Percentiles rank a stretch among this genome's conserved stretches.
These are phyloP conservation scores for Dicycla oo DNA, from an alignment of 2,888 invertebrate species.

Conservation along the genomic window DNA sequence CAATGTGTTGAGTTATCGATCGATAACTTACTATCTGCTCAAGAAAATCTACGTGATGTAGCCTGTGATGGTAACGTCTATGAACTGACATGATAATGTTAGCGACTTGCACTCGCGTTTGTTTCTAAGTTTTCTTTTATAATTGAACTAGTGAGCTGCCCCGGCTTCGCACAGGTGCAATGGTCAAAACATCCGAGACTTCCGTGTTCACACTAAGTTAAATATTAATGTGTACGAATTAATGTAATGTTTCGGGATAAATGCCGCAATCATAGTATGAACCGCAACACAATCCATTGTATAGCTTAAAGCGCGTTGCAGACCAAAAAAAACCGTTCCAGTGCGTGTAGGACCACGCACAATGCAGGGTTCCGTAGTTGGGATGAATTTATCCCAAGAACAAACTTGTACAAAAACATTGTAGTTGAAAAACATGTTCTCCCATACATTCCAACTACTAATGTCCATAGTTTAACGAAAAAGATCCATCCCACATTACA, in stretches of 20 bases:
- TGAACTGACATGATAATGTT: background rate
- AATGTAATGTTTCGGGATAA: background rate
- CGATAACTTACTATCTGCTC: slow-evolving; percentile 39
- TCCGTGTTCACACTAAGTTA: background rate
- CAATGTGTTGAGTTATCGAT: slow-evolving; percentile 45
- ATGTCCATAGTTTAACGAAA: too few relatives aligned
- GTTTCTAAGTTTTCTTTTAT: background rate
- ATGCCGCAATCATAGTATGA: background rate
- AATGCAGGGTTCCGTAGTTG: too few relatives aligned
- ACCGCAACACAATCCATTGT: background rate
- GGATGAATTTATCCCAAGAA: too few relatives aligned
- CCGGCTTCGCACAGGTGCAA: background rate
- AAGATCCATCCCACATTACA: too few relatives aligned
- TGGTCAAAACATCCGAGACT: background rate
- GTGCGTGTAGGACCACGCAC: too few relatives aligned
- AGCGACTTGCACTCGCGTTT: background rate
- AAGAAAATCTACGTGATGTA: slow-evolving; percentile 28
- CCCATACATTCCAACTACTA: too few relatives aligned
- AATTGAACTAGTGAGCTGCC: background rate
- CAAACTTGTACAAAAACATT: too few relatives aligned
- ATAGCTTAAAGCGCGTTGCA: too few relatives aligned
- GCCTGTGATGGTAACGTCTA: slow-evolving; percentile 1
- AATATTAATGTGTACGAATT: too few relatives aligned
- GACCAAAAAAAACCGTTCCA: too few relatives aligned
- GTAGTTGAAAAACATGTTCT: too few relatives aligned